Evolutionary conservation across 2,888 invertebrate genomes (phyloP).

Genomic region (Eupithecia centaureata): DNA sequence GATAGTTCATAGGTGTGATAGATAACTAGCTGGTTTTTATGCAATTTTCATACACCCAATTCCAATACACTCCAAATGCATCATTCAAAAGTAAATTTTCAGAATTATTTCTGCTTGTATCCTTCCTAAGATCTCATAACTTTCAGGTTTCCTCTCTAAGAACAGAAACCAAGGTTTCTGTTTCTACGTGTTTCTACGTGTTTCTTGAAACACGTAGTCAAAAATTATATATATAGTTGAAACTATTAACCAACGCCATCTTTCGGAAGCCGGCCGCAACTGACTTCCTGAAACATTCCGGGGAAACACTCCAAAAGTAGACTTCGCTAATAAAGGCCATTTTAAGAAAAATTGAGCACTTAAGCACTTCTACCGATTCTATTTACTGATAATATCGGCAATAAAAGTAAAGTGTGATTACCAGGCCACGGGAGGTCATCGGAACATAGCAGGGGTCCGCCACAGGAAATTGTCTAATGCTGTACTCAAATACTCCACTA

Average conservation of each 20-base stretch:
- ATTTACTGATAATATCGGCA: conserved; percentile 61
- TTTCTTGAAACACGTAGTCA: too few relatives aligned
- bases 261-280: conserved; percentile 24
- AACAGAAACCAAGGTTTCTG: too few relatives aligned
- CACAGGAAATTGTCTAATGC: conserved; percentile 68
- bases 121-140: too few relatives aligned
- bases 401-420: conserved; percentile 69
- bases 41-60: too few relatives aligned
- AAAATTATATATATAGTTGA: too few relatives aligned
- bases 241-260: conserved; percentile 35
- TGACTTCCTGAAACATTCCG: conserved; percentile 7
- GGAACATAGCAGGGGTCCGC: conserved; percentile 57
- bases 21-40: neutral
- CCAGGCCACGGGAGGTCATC: conserved; percentile 61
- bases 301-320: conserved; percentile 14
- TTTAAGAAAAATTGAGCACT: conserved; percentile 42
- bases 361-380: conserved; percentile 48
- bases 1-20: neutral
- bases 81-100: neutral
- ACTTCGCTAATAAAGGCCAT: conserved; percentile 35
- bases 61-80: neutral
- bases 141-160: too few relatives aligned
- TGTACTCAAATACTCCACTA: conserved; percentile 61
- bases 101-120: neutral
- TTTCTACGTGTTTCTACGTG: too few relatives aligned